These are phyloP conservation scores for Machimus rusticus DNA, from an alignment of 2,888 invertebrate genomes.

Conservation along the genomic window DNA sequence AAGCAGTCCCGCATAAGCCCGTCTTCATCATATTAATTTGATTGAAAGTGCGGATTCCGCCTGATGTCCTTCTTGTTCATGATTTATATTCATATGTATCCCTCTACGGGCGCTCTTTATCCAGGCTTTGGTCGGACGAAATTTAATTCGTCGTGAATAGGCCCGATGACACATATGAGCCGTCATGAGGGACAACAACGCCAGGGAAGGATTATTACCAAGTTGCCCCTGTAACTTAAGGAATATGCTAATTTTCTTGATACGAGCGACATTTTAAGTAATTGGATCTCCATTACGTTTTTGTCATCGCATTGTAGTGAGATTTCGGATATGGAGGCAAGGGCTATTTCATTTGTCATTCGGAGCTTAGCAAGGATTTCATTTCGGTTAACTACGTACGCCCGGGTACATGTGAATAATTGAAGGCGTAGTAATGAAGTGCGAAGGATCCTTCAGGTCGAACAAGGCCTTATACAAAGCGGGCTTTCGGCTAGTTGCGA, in stretches of 20 bases:
- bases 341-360: conserved; percentile 43
- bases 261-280: conserved; percentile 62
- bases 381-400: conserved; percentile 24
- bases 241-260: conserved; percentile 61
- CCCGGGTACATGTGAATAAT: conserved; percentile 36
- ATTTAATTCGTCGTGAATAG: conserved; percentile 47
- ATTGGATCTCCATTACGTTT: conserved; percentile 63
- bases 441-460: background rate
- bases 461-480: background rate
- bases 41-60: conserved; percentile 24
- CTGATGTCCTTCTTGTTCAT: conserved; percentile 31
- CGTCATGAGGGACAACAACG: conserved; percentile 41
- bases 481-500: background rate
- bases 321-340: conserved; percentile 24
- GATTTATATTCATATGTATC: conserved; percentile 48
- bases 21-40: conserved; percentile 47
- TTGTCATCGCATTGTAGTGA: conserved; percentile 47
- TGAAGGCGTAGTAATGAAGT: conserved; percentile 29
- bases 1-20: conserved; percentile 42
- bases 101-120: conserved; percentile 43
- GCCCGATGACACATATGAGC: conserved; percentile 35
- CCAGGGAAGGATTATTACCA: conserved; percentile 46
- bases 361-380: conserved; percentile 40
- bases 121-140: conserved; percentile 31
- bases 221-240: conserved; percentile 49